These are phyloP conservation scores for Sarcophaga caerulescens DNA, from an alignment of 2,888 invertebrate genomes.

Conservation along the genomic window DNA sequence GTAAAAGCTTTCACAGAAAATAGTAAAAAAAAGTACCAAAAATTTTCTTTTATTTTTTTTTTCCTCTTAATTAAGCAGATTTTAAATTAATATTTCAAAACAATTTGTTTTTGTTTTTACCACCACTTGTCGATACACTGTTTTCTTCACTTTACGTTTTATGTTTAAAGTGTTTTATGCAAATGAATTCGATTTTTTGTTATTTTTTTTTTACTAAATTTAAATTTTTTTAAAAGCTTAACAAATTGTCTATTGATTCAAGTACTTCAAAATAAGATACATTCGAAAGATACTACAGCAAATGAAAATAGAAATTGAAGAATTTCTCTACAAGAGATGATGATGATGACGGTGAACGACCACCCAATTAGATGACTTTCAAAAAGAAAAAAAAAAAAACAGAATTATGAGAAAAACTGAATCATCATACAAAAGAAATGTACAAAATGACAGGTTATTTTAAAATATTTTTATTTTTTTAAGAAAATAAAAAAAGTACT, in stretches of 20 bases:
- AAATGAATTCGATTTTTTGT: too few relatives aligned
- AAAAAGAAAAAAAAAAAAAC: neutral
- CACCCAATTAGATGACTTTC: conserved; percentile 61
- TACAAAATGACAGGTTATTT: conserved; percentile 35
- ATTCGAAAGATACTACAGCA: neutral
- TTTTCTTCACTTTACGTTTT: too few relatives aligned
- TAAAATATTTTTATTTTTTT: conserved; percentile 3
- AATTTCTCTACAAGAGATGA: neutral
- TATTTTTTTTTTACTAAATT: neutral
- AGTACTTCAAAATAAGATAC: conserved; percentile 8
- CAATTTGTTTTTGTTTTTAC: too few relatives aligned
- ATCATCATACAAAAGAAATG: conserved; percentile 13
- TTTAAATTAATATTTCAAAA: too few relatives aligned
- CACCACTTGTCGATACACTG: too few relatives aligned
- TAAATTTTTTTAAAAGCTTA: conserved; percentile 22
- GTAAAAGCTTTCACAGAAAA: too few relatives aligned
- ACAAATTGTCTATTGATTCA: conserved; percentile 12
- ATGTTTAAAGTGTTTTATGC: too few relatives aligned
- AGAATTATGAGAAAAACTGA: neutral
- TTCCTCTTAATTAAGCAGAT: too few relatives aligned
- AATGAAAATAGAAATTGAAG: conserved; percentile 1
- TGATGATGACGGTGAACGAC: conserved; percentile 25
- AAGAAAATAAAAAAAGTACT: too few relatives aligned
- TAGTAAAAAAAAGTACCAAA: too few relatives aligned
- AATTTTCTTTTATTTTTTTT: too few relatives aligned